These are phyloP conservation scores for Tetranychus piercei DNA, from an alignment of 2,888 invertebrate species.

Conservation along the genomic window DNA sequence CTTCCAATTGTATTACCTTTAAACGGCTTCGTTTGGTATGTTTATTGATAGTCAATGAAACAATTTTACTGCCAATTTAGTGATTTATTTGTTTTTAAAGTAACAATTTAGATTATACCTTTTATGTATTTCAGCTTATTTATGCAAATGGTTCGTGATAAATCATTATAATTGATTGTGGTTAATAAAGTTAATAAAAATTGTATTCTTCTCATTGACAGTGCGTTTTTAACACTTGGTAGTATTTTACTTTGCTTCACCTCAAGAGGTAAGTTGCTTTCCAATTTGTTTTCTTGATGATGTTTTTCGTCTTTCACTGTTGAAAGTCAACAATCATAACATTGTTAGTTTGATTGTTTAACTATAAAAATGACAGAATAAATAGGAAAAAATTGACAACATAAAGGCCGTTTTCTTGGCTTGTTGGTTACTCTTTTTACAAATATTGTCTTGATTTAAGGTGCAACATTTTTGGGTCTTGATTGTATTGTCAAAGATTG, in stretches of 20 bases:
- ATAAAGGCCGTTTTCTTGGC: neutral
- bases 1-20: no score
- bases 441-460: neutral
- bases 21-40: no score
- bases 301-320: neutral
- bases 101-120: no score
- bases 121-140: no score
- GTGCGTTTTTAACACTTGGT: constrained; percentile 16
- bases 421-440: neutral
- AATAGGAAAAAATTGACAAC: neutral
- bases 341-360: no score
- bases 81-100: no score
- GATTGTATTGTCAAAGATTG: neutral
- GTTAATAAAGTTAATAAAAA: neutral
- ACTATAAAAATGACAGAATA: neutral
- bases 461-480: neutral
- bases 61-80: no score
- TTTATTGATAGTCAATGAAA: no score
- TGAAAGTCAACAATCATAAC: neutral
- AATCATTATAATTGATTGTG: no score
- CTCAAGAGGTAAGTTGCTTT: constrained; percentile 21
- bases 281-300: neutral
- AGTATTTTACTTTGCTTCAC: constrained; percentile 21
- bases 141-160: no score
- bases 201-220: neutral